Evolutionary conservation across 2,797 vertebrate genomes (phyloP).

Genomic region (Scolopax rusticola): DNA sequence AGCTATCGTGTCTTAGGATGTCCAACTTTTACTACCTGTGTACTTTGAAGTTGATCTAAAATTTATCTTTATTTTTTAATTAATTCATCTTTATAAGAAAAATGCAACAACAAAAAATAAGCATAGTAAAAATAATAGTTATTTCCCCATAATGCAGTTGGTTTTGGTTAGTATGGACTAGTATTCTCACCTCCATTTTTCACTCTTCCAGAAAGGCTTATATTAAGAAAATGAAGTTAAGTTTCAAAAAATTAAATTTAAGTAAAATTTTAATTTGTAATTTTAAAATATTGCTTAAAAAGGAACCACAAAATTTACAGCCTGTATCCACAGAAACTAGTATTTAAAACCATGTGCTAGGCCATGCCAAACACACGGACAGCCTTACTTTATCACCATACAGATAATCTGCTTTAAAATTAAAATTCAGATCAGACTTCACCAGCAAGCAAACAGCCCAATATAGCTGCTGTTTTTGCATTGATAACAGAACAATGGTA

Average conservation of each 20-base stretch:
- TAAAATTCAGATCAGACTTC: not conserved
- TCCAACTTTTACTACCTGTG: not conserved
- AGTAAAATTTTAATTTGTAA: not conserved
- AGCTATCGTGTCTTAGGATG: not conserved
- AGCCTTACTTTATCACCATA: not conserved
- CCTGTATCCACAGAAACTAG: not conserved
- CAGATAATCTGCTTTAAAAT: not conserved
- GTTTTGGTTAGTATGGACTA: not conserved
- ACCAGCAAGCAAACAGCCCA: not conserved
- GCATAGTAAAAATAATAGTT: not conserved
- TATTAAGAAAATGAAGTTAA: not conserved
- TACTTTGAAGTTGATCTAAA: not conserved
- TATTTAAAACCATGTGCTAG: not conserved
- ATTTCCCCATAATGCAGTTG: not conserved
- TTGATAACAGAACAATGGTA: rapidly evolving
- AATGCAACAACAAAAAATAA: not conserved
- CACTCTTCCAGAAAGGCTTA: not conserved
- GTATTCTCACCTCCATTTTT: not conserved
- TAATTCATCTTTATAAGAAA: not conserved
- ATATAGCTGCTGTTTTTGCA: not conserved
- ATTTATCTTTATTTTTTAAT: not conserved
- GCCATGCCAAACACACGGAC: not conserved
- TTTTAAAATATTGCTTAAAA: not conserved
- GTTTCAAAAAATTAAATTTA: not conserved
- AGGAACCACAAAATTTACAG: not conserved